Evolutionary conservation across 2,113 vertebrate genomes (phyloP).

Genomic region (Lontra canadensis): DNA sequence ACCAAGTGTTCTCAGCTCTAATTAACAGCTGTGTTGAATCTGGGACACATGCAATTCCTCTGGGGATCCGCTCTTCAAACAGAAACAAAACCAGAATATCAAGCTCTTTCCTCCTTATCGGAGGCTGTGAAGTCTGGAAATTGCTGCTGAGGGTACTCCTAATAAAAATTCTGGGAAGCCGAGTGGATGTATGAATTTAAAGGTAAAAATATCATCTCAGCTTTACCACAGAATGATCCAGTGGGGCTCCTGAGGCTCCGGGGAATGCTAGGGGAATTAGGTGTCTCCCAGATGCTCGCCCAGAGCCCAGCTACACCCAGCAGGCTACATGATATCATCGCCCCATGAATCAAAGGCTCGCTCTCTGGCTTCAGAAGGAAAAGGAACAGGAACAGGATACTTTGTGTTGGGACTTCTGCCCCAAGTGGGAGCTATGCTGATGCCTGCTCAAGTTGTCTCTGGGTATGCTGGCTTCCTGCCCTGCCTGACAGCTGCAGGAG

Average conservation of each 20-base stretch:
- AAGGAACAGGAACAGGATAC: slow-evolving; percentile 74
- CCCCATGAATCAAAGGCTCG: slow-evolving; percentile 73
- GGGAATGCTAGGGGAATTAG: slow-evolving; percentile 1
- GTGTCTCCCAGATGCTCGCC: slow-evolving; percentile 25
- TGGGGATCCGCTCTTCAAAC: slow-evolving; percentile 72
- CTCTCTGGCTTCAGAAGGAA: slow-evolving; percentile 74
- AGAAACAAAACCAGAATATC: slow-evolving; percentile 75
- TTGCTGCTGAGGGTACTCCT: slow-evolving; percentile 9
- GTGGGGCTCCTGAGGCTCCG: not conserved
- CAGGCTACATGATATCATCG: slow-evolving; percentile 66
- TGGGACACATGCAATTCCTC: slow-evolving; percentile 76
- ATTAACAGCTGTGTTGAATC: slow-evolving; percentile 82
- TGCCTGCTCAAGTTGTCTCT: slow-evolving; percentile 65
- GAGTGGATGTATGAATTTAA: not conserved
- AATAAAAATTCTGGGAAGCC: slow-evolving; percentile 51
- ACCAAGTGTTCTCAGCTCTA: slow-evolving; percentile 79
- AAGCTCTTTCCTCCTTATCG: slow-evolving; percentile 66
- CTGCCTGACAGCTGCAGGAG: slow-evolving; percentile 73
- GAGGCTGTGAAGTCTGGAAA: slow-evolving; percentile 58
- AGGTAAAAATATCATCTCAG: slow-evolving; percentile 29
- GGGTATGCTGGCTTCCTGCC: slow-evolving; percentile 65
- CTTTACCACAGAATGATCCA: not conserved
- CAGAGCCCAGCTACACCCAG: slow-evolving; percentile 64
- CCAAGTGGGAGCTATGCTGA: slow-evolving; percentile 48
- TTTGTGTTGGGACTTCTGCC: slow-evolving; percentile 63